These are phyloP conservation scores for Gari tellinella DNA, from an alignment of 2,888 invertebrate species.

Conservation along the genomic window DNA sequence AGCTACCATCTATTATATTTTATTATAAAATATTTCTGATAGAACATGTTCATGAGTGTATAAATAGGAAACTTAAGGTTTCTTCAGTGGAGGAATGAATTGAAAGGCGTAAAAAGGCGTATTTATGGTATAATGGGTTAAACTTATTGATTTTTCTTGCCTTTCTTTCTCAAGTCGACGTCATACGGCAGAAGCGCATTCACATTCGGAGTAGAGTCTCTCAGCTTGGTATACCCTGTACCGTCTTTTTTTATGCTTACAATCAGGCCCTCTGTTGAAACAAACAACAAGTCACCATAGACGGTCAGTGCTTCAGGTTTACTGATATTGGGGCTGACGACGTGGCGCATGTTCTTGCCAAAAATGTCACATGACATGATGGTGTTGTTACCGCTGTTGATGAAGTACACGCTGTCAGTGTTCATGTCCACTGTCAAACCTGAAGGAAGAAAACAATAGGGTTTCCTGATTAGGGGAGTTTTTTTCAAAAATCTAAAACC, in stretches of 20 bases:
- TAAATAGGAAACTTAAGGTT: no score
- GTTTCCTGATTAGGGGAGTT: no score
- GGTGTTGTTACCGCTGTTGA: constrained; percentile 85
- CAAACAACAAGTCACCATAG: constrained; percentile 86
- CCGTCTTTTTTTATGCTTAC: constrained; percentile 42
- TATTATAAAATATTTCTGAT: no score
- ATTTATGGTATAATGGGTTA: background rate
- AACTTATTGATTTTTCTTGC: no score
- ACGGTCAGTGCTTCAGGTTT: constrained; percentile 89
- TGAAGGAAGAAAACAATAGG: constrained; percentile 76
- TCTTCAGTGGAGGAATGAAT: no score
- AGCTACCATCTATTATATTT: no score
- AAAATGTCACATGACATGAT: constrained; percentile 64
- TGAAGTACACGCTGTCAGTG: constrained; percentile 90
- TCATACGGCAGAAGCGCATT: constrained; percentile 84
- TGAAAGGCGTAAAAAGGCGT: no score
- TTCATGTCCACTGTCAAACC: constrained; percentile 88
- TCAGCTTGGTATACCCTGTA: constrained; percentile 78
- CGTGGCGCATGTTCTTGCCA: constrained; percentile 34
- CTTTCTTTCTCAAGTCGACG: constrained; percentile 51
- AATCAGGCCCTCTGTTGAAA: constrained; percentile 87
- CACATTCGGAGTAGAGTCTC: constrained; percentile 87
- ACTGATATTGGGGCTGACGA: constrained; percentile 85
- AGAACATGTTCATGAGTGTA: no score
- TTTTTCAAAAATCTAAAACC: no score